Evolutionary conservation across 37 sponge, comb jelly and placozoan genomes (phyloP), one percentile per base, ranked within the genome.

Genomic region (Hexactinellida sp.): DNA sequence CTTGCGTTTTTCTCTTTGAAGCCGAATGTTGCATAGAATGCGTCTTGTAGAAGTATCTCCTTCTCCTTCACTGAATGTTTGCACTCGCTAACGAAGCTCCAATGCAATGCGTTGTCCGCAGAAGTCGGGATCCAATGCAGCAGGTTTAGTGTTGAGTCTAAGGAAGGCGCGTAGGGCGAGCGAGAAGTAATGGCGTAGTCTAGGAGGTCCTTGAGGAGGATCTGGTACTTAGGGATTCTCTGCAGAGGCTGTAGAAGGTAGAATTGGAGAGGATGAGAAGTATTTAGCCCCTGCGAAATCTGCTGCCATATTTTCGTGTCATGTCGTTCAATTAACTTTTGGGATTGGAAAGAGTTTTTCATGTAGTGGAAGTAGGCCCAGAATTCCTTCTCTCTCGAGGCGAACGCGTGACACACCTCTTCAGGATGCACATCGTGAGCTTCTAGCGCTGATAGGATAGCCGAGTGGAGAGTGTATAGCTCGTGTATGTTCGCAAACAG

Each of bases 141-240:
- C 5, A 63, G 76, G 3, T 63, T 63, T 7, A 63, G 76, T 3
- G 76, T 63, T 3, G 76, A 63, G 76, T 63, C 76, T n/a, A 63
- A 63, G 34, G 76, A 10, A 10, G 21, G 34, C 19, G 76, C 76
- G 76, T 63, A 23, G 34, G 76, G 76, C 32, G 76, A 63, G 32
- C 30, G 76, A n/a, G 76, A 63, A 10, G 76, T 23, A 23, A 63
- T 63, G 28, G 76, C 76, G 76, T 63, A 63, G 34, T 63, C 76
- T n/a, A 63, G 13, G 19, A 63, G 34, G 76, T 63, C 76, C 76
- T 63, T 63, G 5, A 63, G 25, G 19, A 63, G 76, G 76, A 63
- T 63, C 76, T 63, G 76, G 34, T 63, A 63, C 76, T 63, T 63
- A 23, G 76, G 76, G 25, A 63, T 63, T n/a, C 76, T 63, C 76